A percentile compares a stretch with the other conserved stretches of the same genome.
These are phyloP conservation scores for Julus scandinavius DNA, from an alignment of 2,888 invertebrate genomes.

Conservation along the genomic window DNA sequence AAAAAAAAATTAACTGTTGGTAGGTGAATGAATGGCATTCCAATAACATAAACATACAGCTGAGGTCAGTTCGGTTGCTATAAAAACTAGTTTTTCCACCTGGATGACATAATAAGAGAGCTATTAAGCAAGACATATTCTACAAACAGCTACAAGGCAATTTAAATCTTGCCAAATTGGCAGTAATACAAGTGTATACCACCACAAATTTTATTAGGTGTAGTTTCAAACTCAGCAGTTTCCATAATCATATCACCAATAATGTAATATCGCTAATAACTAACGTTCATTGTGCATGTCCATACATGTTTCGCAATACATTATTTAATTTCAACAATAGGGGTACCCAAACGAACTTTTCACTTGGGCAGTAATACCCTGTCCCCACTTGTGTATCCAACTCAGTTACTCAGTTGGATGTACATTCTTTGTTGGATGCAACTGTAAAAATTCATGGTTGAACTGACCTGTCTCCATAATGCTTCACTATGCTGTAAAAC, in stretches of 20 bases:
- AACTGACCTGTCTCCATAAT: too few relatives aligned
- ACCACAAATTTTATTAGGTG: neutral
- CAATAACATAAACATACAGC: neutral
- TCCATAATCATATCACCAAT: neutral
- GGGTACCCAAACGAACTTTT: too few relatives aligned
- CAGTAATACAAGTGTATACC: neutral
- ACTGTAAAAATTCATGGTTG: too few relatives aligned
- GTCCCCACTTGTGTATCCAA: too few relatives aligned
- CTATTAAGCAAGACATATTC: neutral
- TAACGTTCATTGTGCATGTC: neutral
- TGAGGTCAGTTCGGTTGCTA: neutral
- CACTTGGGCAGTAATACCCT: too few relatives aligned
- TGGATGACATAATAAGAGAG: neutral
- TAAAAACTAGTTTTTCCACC: conserved; percentile 7
- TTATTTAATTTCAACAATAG: too few relatives aligned
- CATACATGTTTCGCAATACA: neutral
- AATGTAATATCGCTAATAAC: neutral
- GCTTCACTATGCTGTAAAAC: too few relatives aligned
- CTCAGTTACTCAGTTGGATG: too few relatives aligned
- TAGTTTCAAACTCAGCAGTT: neutral
- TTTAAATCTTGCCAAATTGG: neutral
- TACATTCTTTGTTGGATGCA: too few relatives aligned
- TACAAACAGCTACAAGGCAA: neutral
- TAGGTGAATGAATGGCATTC: neutral
- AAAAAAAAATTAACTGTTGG: neutral